A percentile compares a stretch with the other conserved stretches of the same genome.
phyloP scores from a whole-genome alignment of 2,113 vertebrate species.

The Neolamprologus fasciatus region DNA sequence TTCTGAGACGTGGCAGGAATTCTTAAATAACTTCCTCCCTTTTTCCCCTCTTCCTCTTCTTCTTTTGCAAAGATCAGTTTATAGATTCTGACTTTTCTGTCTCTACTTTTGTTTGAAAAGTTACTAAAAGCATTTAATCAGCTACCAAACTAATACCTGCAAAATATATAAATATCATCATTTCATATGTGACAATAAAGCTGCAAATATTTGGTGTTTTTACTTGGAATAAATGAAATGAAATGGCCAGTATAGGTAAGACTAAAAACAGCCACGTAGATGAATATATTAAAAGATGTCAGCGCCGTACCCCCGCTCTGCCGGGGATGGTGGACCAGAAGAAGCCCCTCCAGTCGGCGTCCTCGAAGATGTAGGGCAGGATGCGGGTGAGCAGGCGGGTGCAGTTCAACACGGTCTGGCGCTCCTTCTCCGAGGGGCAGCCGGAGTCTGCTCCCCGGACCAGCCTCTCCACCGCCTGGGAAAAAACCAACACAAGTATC shows the following conservation, averaged over 20 bases:
- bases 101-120: background rate
- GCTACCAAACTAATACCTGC: background rate
- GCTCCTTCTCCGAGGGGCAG: conserved; percentile 83
- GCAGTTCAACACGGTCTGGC: conserved; percentile 85
- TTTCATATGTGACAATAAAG: background rate
- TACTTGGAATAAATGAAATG: background rate
- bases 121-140: background rate
- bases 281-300: background rate
- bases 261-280: background rate
- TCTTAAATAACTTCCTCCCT: fast-evolving
- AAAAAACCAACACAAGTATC: background rate
- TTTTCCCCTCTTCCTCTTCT: fast-evolving
- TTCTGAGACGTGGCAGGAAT: background rate
- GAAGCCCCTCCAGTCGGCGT: conserved; percentile 97
- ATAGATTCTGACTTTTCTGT: background rate
- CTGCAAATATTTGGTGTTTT: background rate
- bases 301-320: conserved; percentile 72
- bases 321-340: conserved; percentile 97
- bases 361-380: conserved; percentile 97
- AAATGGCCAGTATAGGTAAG: fast-evolving
- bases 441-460: conserved; percentile 84
- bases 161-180: background rate
- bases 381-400: conserved; percentile 86
- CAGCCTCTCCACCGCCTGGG: conserved; percentile 90
- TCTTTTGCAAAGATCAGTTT: background rate